Conservation (phyloP, 2,113 vertebrate genomes). For the Harpagus bidentatus region DNA sequence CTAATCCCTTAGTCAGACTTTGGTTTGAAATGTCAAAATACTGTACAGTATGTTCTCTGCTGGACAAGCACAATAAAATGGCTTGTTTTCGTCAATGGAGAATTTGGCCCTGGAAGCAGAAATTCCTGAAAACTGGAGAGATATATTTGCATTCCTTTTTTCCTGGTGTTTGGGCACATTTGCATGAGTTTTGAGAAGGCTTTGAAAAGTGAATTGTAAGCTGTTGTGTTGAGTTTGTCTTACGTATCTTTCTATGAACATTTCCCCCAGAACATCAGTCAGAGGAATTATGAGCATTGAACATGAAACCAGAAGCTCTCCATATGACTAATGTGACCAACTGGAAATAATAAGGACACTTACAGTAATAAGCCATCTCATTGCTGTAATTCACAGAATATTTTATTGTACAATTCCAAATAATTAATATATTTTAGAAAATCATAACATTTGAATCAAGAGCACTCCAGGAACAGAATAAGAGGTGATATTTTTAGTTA, state of each 20-base stretch:
- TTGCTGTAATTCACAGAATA: not conserved
- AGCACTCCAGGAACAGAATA: not conserved
- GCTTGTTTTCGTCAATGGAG: not conserved
- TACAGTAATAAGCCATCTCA: not conserved
- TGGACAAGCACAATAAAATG: not conserved
- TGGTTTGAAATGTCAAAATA: not conserved
- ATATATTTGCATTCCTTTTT: constrained; percentile 6
- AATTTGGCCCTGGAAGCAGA: not conserved
- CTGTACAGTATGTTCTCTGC: not conserved
- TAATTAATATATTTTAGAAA: not conserved
- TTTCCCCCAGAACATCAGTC: not conserved
- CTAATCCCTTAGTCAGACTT: not conserved
- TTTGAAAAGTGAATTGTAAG: not conserved
- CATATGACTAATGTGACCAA: not conserved
- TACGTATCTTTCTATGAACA: not conserved
- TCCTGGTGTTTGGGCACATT: not conserved
- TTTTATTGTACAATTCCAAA: not conserved
- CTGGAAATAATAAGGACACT: not conserved
- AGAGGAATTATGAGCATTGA: not conserved
- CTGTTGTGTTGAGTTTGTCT: not conserved
- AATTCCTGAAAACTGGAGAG: not conserved
- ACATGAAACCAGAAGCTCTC: not conserved
- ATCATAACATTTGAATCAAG: not conserved
- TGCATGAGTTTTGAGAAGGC: not conserved
- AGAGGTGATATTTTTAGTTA: not conserved